phyloP scores from a whole-genome alignment of 2,113 vertebrate species.

The Oreochromis spilurus region DNA sequence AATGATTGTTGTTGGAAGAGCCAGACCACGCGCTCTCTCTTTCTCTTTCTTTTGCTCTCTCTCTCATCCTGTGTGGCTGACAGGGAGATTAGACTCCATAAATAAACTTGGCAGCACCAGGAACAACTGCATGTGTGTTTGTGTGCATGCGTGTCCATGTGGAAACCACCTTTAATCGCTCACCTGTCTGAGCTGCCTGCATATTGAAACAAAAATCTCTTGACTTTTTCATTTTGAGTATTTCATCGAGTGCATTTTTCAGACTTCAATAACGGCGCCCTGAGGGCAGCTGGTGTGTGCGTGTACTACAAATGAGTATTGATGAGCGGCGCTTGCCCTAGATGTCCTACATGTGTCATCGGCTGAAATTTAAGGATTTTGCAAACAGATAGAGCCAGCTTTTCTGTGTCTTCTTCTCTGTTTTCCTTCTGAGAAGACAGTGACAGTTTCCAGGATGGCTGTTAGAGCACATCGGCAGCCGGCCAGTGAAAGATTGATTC shows the following conservation, averaged over 20 bases:
- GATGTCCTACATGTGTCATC: slow-evolving; percentile 24
- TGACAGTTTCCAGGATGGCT: slow-evolving; percentile 23
- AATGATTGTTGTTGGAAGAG: slow-evolving; percentile 51
- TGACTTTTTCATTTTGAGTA: background rate
- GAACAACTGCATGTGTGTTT: slow-evolving; percentile 1
- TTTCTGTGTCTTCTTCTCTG: background rate
- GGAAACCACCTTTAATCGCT: slow-evolving; percentile 14
- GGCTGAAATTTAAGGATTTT: background rate
- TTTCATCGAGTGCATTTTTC: background rate
- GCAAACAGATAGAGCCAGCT: background rate
- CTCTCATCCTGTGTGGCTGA: slow-evolving; percentile 52
- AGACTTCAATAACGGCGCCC: slow-evolving; percentile 9
- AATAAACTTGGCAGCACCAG: slow-evolving; percentile 54
- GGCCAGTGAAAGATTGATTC: slow-evolving; percentile 60
- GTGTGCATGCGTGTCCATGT: background rate
- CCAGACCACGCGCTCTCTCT: background rate
- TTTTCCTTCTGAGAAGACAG: background rate
- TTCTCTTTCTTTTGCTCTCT: slow-evolving; percentile 2
- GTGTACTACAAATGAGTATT: slow-evolving; percentile 38
- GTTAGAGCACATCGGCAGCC: slow-evolving; percentile 28
- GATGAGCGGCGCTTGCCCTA: slow-evolving; percentile 11
- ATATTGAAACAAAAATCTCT: background rate
- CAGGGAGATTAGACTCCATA: slow-evolving; percentile 60
- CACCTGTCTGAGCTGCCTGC: slow-evolving; percentile 19
- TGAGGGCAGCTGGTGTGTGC: slow-evolving; percentile 8